A percentile compares a stretch with the other conserved stretches of the same genome.
phyloP scores from a whole-genome alignment of 2,888 invertebrate species.

The Ophion slaviceki region DNA sequence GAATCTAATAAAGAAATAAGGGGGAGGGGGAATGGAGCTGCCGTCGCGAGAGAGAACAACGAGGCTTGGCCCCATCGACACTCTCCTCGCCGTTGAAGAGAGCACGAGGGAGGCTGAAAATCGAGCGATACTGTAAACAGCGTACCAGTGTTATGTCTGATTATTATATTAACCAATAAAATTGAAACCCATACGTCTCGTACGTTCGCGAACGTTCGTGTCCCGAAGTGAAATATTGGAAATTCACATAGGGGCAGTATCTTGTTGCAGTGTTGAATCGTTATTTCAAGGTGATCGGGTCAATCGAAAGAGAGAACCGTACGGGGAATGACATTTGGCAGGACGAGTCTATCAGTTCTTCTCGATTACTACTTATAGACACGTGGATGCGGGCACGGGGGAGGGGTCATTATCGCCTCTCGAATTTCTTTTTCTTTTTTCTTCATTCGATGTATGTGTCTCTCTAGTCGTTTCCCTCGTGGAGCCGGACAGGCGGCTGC shows the following conservation, averaged over 20 bases:
- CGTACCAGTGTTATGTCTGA: slow-evolving; percentile 58
- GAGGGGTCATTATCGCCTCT: slow-evolving; percentile 14
- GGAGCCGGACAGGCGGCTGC: slow-evolving; percentile 33
- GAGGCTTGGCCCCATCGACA: slow-evolving; percentile 31
- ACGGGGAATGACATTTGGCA: slow-evolving; percentile 70
- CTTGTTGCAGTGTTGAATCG: slow-evolving; percentile 32
- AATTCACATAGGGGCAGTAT: neutral
- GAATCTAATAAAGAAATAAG: slow-evolving; percentile 59
- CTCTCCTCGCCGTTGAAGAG: slow-evolving; percentile 25
- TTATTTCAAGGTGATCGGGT: slow-evolving; percentile 48
- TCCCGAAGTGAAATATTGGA: slow-evolving; percentile 6
- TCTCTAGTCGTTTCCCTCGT: slow-evolving; percentile 24
- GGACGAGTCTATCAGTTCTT: slow-evolving; percentile 61
- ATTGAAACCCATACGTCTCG: neutral
- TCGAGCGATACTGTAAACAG: slow-evolving; percentile 36
- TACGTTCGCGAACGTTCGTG: slow-evolving; percentile 22
- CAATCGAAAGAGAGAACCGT: slow-evolving; percentile 11
- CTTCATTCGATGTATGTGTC: neutral
- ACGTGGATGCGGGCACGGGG: slow-evolving; percentile 1
- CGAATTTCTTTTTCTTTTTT: slow-evolving; percentile 1
- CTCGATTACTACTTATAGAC: slow-evolving; percentile 25
- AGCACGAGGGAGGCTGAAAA: slow-evolving; percentile 38
- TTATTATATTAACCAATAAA: slow-evolving; percentile 53
- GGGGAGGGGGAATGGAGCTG: slow-evolving; percentile 41
- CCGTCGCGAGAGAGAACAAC: slow-evolving; percentile 14